Conservation (phyloP, 2,113 vertebrate genomes). For the Sigmodon hispidus region DNA sequence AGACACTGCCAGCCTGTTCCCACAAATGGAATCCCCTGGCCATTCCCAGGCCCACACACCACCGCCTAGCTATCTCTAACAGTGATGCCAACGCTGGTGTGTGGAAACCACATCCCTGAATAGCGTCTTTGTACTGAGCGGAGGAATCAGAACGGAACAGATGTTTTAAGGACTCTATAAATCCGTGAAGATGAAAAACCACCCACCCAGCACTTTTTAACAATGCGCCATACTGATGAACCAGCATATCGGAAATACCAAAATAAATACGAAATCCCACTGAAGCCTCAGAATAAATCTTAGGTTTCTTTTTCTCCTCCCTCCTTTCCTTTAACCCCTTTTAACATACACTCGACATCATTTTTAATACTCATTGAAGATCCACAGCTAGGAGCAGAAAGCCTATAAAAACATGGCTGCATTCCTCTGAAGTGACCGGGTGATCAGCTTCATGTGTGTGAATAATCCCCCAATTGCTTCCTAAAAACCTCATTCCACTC, state of each 20-base stretch:
- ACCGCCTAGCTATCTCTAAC: background rate
- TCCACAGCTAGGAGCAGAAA: constrained; percentile 62
- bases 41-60: background rate
- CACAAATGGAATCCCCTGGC: background rate
- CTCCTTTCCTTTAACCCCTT: background rate
- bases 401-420: constrained; percentile 40
- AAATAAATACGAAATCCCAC: constrained; percentile 81
- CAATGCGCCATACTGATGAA: constrained; percentile 74
- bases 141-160: constrained; percentile 81
- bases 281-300: constrained; percentile 78
- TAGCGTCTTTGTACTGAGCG: constrained; percentile 63
- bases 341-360: constrained; percentile 1
- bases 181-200: constrained; percentile 78
- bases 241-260: constrained; percentile 72
- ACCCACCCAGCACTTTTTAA: constrained; percentile 83
- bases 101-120: background rate
- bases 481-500: constrained; percentile 56
- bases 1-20: background rate
- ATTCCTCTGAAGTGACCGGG: constrained; percentile 25
- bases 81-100: background rate
- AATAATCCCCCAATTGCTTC: constrained; percentile 51
- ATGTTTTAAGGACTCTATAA: constrained; percentile 85
- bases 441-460: background rate
- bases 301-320: background rate
- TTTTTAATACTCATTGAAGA: constrained; percentile 64